These are phyloP conservation scores for Caenorhabditis japonica DNA, from an alignment of 2,888 invertebrate genomes.

Conservation along the genomic window DNA sequence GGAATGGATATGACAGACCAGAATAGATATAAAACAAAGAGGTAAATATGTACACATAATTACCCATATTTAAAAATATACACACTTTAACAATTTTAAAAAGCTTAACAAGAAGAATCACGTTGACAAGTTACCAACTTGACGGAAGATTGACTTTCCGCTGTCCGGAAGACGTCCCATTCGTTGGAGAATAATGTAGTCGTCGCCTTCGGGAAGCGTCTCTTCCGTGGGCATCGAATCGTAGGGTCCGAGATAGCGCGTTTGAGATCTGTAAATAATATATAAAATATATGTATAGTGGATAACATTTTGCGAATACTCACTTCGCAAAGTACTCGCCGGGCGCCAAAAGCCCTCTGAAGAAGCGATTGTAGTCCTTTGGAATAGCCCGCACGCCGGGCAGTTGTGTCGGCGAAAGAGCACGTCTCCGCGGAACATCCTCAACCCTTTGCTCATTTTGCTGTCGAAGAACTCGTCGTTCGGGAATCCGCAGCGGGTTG, in stretches of 20 bases:
- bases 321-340: constrained; percentile 55
- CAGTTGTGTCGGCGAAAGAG: constrained; percentile 42
- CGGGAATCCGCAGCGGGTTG: constrained; percentile 2
- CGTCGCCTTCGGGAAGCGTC: constrained; percentile 26
- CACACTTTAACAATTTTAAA: background rate
- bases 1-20: too few species aligned
- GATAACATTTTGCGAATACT: constrained; percentile 2
- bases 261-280: constrained; percentile 25
- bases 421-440: constrained; percentile 6
- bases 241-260: constrained; percentile 47
- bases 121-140: constrained; percentile 40
- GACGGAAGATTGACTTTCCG: constrained; percentile 54
- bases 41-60: too few species aligned
- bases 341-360: constrained; percentile 41
- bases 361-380: constrained; percentile 35
- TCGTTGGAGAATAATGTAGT: constrained; percentile 46
- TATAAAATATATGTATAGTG: too few species aligned
- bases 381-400: constrained; percentile 54
- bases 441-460: background rate
- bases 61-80: too few species aligned
- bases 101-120: constrained; percentile 8
- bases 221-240: constrained; percentile 18
- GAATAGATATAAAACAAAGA: too few species aligned
- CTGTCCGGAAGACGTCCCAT: constrained; percentile 57
- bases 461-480: constrained; percentile 3